Conservation (phyloP, 2,888 invertebrate genomes). For the Cynaeus angustus region DNA sequence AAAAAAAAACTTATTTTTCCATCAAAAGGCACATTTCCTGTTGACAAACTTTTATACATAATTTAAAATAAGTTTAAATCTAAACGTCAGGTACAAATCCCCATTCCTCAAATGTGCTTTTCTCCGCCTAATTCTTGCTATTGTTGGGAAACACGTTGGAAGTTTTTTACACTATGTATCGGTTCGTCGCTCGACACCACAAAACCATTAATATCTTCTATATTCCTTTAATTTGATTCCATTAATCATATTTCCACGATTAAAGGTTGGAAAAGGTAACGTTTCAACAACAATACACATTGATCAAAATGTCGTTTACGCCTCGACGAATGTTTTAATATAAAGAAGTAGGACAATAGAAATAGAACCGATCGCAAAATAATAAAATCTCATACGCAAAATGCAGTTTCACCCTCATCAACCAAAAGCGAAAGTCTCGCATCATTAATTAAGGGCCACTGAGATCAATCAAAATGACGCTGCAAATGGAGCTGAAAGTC, state of each 20-base stretch:
- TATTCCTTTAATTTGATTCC: constrained; percentile 8
- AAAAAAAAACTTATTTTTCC: neutral
- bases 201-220: constrained; percentile 4
- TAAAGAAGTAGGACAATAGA: too few species aligned
- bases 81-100: neutral
- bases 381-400: neutral
- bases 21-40: constrained; percentile 1
- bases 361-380: neutral
- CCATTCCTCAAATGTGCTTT: neutral
- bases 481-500: constrained; percentile 6
- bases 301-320: too few species aligned
- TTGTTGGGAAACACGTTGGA: constrained; percentile 7
- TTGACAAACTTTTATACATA: constrained; percentile 5
- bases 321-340: too few species aligned
- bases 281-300: too few species aligned
- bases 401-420: neutral
- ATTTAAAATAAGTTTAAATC: constrained; percentile 22
- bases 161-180: neutral
- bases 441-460: neutral
- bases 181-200: constrained; percentile 6
- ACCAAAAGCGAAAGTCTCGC: neutral
- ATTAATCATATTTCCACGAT: constrained; percentile 5
- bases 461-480: constrained; percentile 17
- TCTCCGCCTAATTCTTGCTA: constrained; percentile 3
- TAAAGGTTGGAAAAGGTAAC: neutral